These are phyloP conservation scores for Chamaetylas fuelleborni DNA, from an alignment of 2,113 vertebrate genomes.

Conservation along the genomic window DNA sequence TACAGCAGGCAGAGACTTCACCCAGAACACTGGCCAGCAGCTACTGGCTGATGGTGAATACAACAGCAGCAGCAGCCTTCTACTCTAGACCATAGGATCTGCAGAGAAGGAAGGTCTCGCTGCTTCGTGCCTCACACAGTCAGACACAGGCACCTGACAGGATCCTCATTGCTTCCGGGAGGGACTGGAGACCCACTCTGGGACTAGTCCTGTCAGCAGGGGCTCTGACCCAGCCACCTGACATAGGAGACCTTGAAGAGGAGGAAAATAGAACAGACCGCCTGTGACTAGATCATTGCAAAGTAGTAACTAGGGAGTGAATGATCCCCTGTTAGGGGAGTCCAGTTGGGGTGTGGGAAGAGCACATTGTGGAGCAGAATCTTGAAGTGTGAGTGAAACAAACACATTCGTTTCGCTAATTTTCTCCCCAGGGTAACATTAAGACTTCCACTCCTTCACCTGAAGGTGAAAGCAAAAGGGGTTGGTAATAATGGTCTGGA, in stretches of 20 bases:
- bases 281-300: neutral
- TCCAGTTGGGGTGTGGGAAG: neutral
- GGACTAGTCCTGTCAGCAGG: neutral
- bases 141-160: neutral
- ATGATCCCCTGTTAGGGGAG: neutral
- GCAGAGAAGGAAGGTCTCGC: neutral
- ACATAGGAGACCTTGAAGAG: neutral
- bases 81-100: neutral
- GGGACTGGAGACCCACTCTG: neutral
- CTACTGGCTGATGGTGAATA: neutral
- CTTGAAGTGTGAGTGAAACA: neutral
- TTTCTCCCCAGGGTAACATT: neutral
- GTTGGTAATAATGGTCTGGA: neutral
- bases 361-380: neutral
- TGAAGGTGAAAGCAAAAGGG: neutral
- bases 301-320: neutral
- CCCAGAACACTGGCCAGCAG: neutral
- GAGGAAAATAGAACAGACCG: neutral
- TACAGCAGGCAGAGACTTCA: neutral
- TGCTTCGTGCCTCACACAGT: rapidly evolving
- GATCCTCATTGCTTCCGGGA: neutral
- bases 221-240: neutral
- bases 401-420: neutral
- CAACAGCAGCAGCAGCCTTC: neutral
- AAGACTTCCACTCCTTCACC: neutral